Evolutionary conservation across 2,797 vertebrate genomes (phyloP).

Genomic region (Tokudaia tokunoshimensis): DNA sequence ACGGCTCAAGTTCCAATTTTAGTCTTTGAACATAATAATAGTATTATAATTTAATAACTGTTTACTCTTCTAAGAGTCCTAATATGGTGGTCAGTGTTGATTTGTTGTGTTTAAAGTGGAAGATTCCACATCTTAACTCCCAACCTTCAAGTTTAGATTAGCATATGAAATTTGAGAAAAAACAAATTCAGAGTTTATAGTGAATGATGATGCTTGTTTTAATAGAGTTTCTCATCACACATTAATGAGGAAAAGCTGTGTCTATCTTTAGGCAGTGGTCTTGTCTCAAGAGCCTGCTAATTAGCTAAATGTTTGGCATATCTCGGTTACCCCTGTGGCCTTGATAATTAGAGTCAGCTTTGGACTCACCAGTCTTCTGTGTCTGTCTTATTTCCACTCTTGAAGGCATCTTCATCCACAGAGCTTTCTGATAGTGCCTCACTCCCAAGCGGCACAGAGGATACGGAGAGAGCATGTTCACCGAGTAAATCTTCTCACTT

Average conservation of each 20-base stretch:
- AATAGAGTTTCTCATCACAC: conserved; percentile 53
- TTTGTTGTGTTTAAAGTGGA: conserved; percentile 18
- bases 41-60: background rate
- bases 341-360: conserved; percentile 74
- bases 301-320: conserved; percentile 74
- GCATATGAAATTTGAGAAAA: conserved; percentile 42
- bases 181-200: conserved; percentile 46
- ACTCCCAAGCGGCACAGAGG: background rate
- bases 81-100: background rate
- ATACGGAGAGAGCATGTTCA: background rate
- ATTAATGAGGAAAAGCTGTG: conserved; percentile 67
- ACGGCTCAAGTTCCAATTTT: conserved; percentile 15
- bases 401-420: conserved; percentile 42
- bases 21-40: background rate
- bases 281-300: conserved; percentile 74
- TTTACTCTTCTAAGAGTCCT: background rate
- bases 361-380: background rate
- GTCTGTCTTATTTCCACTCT: conserved; percentile 59
- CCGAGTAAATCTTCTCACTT: conserved; percentile 30
- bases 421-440: conserved; percentile 37
- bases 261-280: conserved; percentile 65
- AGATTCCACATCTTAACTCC: background rate
- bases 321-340: conserved; percentile 64
- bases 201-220: conserved; percentile 33
- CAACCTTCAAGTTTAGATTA: conserved; percentile 49